Evolutionary conservation across 2,888 invertebrate species (phyloP).

Genomic region (Andrena flavipes): DNA sequence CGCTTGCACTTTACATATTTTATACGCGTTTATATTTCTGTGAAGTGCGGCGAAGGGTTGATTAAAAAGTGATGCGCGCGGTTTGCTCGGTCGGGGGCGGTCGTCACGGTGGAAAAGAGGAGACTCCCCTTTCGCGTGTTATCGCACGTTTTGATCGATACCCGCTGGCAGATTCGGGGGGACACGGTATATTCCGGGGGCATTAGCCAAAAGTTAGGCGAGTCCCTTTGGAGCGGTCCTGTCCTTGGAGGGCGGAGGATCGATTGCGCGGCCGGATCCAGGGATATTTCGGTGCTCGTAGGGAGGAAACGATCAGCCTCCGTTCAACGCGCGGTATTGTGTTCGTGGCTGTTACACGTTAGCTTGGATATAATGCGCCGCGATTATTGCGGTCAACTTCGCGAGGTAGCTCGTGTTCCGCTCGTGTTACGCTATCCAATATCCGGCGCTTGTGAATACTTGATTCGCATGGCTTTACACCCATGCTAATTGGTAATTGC

Average conservation of each 20-base stretch:
- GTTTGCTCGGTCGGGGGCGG: neutral
- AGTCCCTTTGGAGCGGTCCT: neutral
- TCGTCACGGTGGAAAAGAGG: conserved; percentile 23
- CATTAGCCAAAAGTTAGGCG: no score
- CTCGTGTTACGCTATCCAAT: conserved; percentile 47
- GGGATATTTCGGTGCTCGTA: neutral
- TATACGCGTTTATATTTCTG: conserved; percentile 44
- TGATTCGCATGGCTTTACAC: conserved; percentile 11
- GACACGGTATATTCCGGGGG: neutral
- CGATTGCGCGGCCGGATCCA: neutral
- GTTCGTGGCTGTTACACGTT: conserved; percentile 43
- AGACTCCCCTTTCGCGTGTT: conserved; percentile 5
- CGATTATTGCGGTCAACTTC: conserved; percentile 60
- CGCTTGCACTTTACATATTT: conserved; percentile 40
- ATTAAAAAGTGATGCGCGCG: conserved; percentile 47
- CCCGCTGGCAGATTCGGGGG: neutral
- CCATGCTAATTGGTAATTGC: conserved; percentile 21
- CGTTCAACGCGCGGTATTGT: conserved; percentile 35
- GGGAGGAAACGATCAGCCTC: neutral
- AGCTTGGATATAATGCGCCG: conserved; percentile 39
- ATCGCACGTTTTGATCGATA: conserved; percentile 10
- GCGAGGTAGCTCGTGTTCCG: conserved; percentile 45
- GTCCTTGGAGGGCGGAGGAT: neutral
- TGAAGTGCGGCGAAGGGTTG: conserved; percentile 35
- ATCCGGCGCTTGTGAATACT: conserved; percentile 30